phyloP scores from a whole-genome alignment of 2,888 invertebrate genomes.

The Calliscelio sp. region DNA sequence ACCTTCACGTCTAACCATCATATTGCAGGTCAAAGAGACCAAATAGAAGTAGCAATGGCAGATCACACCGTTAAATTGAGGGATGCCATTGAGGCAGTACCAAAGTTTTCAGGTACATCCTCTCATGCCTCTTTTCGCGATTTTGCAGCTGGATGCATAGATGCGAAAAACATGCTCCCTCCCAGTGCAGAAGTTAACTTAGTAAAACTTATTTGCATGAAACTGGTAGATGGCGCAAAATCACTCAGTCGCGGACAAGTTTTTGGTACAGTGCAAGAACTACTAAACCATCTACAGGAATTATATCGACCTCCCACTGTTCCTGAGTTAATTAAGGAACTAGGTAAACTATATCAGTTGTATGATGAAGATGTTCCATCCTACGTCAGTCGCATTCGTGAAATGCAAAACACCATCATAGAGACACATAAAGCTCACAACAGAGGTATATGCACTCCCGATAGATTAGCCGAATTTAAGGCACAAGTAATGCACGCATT shows the following conservation, averaged over 20 bases:
- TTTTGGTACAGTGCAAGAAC: slow-evolving; percentile 6
- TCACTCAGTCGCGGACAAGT: not conserved
- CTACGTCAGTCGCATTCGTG: not conserved
- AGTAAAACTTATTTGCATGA: slow-evolving; percentile 5
- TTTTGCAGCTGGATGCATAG: slow-evolving; percentile 14
- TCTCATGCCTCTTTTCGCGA: not conserved
- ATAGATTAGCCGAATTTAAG: not conserved
- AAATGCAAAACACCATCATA: not conserved
- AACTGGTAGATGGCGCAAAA: slow-evolving; percentile 5
- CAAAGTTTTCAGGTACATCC: too few species aligned
- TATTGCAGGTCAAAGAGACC: too few species aligned
- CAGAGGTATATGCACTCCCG: not conserved
- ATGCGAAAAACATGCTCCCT: slow-evolving; percentile 19
- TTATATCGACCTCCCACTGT: slow-evolving; percentile 6
- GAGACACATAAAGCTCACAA: not conserved
- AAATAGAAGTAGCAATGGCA: too few species aligned
- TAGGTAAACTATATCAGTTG: not conserved
- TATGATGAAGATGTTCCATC: slow-evolving; percentile 26
- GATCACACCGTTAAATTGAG: too few species aligned
- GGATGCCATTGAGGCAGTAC: too few species aligned
- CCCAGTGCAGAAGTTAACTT: slow-evolving; percentile 4
- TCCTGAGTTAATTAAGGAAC: slow-evolving; percentile 4
- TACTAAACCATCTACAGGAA: slow-evolving; percentile 1
- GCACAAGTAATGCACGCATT: not conserved
- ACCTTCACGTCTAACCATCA: too few species aligned